A percentile compares a stretch with the other conserved stretches of the same genome.
phyloP scores from a whole-genome alignment of 2,797 vertebrate species.

The Epinephelus coioides region DNA sequence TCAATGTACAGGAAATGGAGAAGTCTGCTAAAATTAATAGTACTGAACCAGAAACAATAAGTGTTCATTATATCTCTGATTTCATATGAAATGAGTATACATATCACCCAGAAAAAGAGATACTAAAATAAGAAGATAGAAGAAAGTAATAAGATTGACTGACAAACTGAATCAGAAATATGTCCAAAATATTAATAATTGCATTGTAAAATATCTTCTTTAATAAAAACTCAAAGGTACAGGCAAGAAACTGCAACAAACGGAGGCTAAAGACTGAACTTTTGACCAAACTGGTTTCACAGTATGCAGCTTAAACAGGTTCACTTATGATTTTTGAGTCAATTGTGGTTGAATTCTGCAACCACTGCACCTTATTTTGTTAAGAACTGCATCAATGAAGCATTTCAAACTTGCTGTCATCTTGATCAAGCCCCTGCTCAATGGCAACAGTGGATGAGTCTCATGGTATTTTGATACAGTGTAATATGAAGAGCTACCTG shows the following conservation, averaged over 20 bases:
- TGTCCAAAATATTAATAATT: neutral
- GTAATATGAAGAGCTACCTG: too few relatives aligned
- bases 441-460: neutral
- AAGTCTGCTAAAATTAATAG: conserved; percentile 29
- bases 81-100: conserved; percentile 17
- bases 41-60: conserved; percentile 26
- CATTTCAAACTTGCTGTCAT: neutral
- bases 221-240: neutral
- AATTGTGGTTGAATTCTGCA: neutral
- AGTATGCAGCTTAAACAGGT: neutral
- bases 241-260: too few relatives aligned
- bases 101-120: conserved; percentile 14
- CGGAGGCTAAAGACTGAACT: too few relatives aligned
- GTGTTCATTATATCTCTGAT: conserved; percentile 27
- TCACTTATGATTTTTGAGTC: neutral
- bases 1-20: neutral
- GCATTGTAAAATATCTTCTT: neutral
- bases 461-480: too few relatives aligned
- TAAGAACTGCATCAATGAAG: neutral
- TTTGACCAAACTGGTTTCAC: neutral
- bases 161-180: neutral
- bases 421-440: neutral
- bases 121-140: conserved; percentile 22
- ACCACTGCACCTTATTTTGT: neutral
- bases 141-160: conserved; percentile 35